Evolutionary conservation across 30 jellyfish, hydroid and myxozoan genomes (phyloP).

Genomic region (Sanderia malayensis): DNA sequence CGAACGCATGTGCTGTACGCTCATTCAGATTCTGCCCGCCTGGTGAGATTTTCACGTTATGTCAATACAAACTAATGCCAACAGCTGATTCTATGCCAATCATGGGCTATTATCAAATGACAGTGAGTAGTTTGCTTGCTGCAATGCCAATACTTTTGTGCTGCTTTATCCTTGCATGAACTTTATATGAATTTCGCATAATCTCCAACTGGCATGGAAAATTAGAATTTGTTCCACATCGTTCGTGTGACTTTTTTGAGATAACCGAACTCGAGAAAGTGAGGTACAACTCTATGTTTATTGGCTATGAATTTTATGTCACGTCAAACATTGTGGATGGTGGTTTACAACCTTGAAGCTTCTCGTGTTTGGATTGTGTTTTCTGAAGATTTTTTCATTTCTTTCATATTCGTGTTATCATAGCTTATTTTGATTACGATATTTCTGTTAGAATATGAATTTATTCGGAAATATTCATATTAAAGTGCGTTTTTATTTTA

Average conservation of each 20-base stretch:
- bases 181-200: background rate
- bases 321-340: no score
- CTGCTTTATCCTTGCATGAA: background rate
- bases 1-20: constrained; percentile 48
- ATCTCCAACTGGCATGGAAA: background rate
- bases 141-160: background rate
- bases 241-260: background rate
- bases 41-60: constrained; percentile 46
- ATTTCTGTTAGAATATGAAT: no score
- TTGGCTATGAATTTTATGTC: no score
- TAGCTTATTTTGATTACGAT: no score
- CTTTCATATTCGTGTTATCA: no score
- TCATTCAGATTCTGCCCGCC: constrained; percentile 89
- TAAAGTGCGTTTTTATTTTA: no score
- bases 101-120: constrained; percentile 79
- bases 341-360: no score
- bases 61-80: constrained; percentile 57
- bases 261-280: background rate
- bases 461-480: no score
- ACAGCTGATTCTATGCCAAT: constrained; percentile 52
- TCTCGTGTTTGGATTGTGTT: no score
- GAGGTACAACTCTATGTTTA: no score
- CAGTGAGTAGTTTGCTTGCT: constrained; percentile 42
- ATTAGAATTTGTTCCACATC: background rate
- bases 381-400: no score